A percentile compares a stretch with the other conserved stretches of the same genome.
phyloP scores from a whole-genome alignment of 2,113 vertebrate genomes.

The Cynoglossus semilaevis region DNA sequence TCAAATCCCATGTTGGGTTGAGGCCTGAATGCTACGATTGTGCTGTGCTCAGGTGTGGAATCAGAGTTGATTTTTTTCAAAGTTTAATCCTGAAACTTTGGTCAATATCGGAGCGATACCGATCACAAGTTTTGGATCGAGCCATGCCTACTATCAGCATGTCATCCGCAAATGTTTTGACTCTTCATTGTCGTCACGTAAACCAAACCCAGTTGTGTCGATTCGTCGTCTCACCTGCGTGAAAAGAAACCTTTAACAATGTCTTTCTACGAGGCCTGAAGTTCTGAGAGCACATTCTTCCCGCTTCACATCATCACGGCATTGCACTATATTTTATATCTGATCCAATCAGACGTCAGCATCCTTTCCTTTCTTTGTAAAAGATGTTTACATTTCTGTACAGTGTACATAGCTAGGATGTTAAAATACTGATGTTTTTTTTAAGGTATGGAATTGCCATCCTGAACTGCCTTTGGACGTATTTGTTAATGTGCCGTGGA shows the following conservation, averaged over 20 bases:
- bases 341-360: slow-evolving; percentile 74
- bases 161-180: not conserved
- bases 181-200: slow-evolving; percentile 4
- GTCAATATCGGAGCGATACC: no score
- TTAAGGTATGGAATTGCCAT: slow-evolving; percentile 88
- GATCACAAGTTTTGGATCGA: no score
- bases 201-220: not conserved
- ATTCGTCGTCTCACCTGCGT: not conserved
- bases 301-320: slow-evolving; percentile 34
- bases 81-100: no score
- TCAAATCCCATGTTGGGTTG: no score
- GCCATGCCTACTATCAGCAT: no score
- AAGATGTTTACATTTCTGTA: slow-evolving; percentile 84
- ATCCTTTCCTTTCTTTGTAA: slow-evolving; percentile 72
- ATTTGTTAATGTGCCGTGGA: slow-evolving; percentile 43
- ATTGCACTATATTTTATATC: slow-evolving; percentile 74
- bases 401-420: slow-evolving; percentile 89
- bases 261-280: not conserved
- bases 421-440: slow-evolving; percentile 87
- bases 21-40: no score
- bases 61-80: no score
- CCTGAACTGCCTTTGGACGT: slow-evolving; percentile 71
- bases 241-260: not conserved
- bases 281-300: not conserved
- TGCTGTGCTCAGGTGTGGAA: no score